Evolutionary conservation across 1,140 invertebrate species (phyloP), one percentile per base, ranked within the genome.

Genomic region (Conopomorpha cramerella): DNA sequence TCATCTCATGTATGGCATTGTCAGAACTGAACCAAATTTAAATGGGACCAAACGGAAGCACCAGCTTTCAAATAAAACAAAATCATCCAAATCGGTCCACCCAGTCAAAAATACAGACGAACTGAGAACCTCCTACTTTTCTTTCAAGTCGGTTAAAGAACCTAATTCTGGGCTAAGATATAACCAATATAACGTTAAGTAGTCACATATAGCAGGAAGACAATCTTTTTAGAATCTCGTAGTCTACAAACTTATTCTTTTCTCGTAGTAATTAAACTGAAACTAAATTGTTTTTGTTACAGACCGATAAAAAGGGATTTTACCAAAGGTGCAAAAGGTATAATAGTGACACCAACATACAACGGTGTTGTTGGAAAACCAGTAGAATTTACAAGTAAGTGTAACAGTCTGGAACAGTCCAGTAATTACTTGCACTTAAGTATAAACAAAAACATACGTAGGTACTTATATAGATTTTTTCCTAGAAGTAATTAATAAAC

Each of bases 301-400:
- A 74, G 68, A 63, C 52, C 55, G 59, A 62, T 71, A 52, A 41
- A 62, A 71, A 63, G 70, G 70, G 70, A 71, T 60, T 70, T 72
- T 52, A 66, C 62, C 47, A 79, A 64, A 47, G 83, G 84, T 78
- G 87, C 92, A 31, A 82, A 84, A 56, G 85, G 90, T 45, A 92
- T 98, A 48, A 82, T 87, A 63, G 92, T 98, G 30, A 90, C 86
- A 50, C 85, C 87, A 39, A 91, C 92, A 49, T 88, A 91, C 30
- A 89, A 94, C 70, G 91, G 91, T 39, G 79, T 90, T 11, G 83
- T 96, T 14, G 92, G 93, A 43, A 85, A 92, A 65, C 92, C 92
- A 28, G 92, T 97, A 8, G 91, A 94, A 72, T 98, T 98, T 82
- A 92, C 10, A 23, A 23, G 19, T 23, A 23, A 23, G 10, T 23